These are phyloP conservation scores for Sebastes jordani DNA, from an alignment of 2,797 vertebrate species.

Conservation along the genomic window DNA sequence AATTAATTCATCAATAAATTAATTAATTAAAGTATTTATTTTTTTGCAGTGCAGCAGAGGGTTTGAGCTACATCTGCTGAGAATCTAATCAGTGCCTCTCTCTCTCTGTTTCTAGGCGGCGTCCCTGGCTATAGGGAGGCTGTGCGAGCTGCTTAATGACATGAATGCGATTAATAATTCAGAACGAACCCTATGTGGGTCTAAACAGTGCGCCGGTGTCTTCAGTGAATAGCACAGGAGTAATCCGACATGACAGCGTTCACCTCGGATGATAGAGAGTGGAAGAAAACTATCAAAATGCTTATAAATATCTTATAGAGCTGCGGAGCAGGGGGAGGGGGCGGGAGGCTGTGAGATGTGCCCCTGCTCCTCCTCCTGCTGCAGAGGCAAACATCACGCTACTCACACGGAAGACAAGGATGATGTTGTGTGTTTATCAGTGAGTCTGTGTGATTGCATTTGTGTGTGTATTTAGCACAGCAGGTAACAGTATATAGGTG, in stretches of 20 bases:
- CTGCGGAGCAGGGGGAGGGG: conserved; percentile 20
- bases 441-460: background rate
- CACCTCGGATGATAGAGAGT: conserved; percentile 77
- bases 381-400: conserved; percentile 45
- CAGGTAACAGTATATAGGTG: conserved; percentile 8
- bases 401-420: conserved; percentile 31
- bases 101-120: background rate
- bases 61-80: conserved; percentile 26
- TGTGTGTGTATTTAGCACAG: conserved; percentile 2
- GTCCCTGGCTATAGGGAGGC: conserved; percentile 28
- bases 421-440: conserved; percentile 28
- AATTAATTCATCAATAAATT: background rate
- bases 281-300: conserved; percentile 79
- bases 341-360: conserved; percentile 33
- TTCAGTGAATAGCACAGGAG: conserved; percentile 49
- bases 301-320: conserved; percentile 81
- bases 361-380: conserved; percentile 38
- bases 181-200: conserved; percentile 52
- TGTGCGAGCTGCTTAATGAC: conserved; percentile 54
- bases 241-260: conserved; percentile 80
- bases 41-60: background rate
- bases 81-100: conserved; percentile 53
- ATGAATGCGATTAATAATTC: conserved; percentile 74
- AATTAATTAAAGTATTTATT: background rate
- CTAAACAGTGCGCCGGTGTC: conserved; percentile 46